Conservation (phyloP, 2,888 invertebrate genomes). For the Tenodera sinensis region DNA sequence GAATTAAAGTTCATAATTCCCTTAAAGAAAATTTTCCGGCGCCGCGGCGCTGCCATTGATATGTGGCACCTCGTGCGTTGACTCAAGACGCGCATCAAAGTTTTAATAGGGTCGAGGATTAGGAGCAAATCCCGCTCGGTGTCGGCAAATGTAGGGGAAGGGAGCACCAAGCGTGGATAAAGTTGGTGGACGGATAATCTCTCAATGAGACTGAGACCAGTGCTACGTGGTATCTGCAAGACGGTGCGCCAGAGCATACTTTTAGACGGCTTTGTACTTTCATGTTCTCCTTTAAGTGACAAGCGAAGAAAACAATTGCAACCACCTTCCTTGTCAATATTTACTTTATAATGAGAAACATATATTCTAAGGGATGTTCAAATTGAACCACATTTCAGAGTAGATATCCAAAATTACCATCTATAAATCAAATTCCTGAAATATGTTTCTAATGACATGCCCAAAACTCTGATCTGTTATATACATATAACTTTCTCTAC, state of each 20-base stretch:
- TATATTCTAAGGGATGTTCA: too few species aligned
- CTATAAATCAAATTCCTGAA: too few species aligned
- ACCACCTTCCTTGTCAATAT: too few species aligned
- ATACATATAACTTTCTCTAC: too few species aligned
- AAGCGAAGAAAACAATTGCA: too few species aligned
- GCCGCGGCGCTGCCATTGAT: not conserved
- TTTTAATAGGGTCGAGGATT: slow-evolving; percentile 30
- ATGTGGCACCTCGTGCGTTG: not conserved
- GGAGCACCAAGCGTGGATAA: not conserved
- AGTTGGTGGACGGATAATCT: slow-evolving; percentile 12
- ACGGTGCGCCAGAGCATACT: not conserved
- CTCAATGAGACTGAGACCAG: not conserved
- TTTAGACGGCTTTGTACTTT: too few species aligned
- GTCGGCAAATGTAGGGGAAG: not conserved
- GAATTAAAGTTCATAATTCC: not conserved
- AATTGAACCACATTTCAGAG: too few species aligned
- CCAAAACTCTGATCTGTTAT: too few species aligned
- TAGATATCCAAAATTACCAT: too few species aligned
- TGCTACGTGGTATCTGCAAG: not conserved
- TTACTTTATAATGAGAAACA: too few species aligned
- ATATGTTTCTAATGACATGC: too few species aligned
- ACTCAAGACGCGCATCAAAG: slow-evolving; percentile 19
- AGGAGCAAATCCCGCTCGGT: slow-evolving; percentile 11
- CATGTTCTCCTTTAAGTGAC: too few species aligned
- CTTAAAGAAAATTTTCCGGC: not conserved